phyloP scores from a whole-genome alignment of 2,888 invertebrate species.

The Chironomus tentans region DNA sequence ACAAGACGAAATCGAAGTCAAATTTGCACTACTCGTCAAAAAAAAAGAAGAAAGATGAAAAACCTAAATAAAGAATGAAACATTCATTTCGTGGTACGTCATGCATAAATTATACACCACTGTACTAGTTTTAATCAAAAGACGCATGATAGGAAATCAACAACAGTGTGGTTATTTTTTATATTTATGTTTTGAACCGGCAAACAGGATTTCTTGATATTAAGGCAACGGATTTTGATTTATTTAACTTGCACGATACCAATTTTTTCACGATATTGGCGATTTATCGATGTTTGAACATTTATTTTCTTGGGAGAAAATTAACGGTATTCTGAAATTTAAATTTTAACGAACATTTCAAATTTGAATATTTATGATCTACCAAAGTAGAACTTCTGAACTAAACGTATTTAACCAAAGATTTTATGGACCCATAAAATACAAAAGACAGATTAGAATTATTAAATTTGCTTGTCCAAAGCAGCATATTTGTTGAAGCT shows the following conservation, averaged over 20 bases:
- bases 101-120: not conserved
- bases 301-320: too few species aligned
- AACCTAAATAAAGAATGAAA: not conserved
- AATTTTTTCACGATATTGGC: not conserved
- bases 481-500: too few species aligned
- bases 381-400: too few species aligned
- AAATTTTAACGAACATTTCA: too few species aligned
- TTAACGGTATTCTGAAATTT: too few species aligned
- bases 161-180: not conserved
- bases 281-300: not conserved
- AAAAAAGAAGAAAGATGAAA: not conserved
- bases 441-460: too few species aligned
- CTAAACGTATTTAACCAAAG: too few species aligned
- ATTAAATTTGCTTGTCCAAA: too few species aligned
- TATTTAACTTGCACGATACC: not conserved
- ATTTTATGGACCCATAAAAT: too few species aligned
- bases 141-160: slow-evolving; percentile 2
- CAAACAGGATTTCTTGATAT: not conserved
- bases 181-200: not conserved
- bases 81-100: not conserved
- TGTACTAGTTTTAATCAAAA: slow-evolving; percentile 2
- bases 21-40: not conserved
- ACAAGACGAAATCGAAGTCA: not conserved
- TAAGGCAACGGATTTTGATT: not conserved
- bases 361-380: too few species aligned